Percentiles rank a stretch among this genome's conserved stretches.
Conservation (phyloP, 2,797 vertebrate species). For the Oreochromis mossambicus region DNA sequence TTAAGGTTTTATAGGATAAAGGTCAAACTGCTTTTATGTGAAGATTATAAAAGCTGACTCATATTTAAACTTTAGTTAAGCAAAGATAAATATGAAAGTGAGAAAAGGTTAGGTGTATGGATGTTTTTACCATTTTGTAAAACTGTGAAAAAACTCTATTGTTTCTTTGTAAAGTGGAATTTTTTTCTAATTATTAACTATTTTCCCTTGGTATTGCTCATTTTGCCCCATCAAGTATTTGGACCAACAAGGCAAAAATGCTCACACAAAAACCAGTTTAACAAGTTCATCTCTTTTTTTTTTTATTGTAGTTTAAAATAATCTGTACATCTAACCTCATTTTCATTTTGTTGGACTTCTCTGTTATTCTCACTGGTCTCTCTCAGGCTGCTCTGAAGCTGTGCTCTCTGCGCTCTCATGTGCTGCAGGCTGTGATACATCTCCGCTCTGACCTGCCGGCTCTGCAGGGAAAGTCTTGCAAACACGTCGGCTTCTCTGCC, state of each 20-base stretch:
- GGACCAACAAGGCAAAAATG: not conserved
- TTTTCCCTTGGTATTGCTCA: not conserved
- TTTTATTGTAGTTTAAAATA: not conserved
- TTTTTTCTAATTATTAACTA: not conserved
- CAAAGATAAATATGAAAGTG: not conserved
- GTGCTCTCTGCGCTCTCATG: slow-evolving; percentile 78
- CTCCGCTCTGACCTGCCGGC: slow-evolving; percentile 74
- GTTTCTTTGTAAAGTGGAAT: not conserved
- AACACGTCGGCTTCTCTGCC: slow-evolving; percentile 51
- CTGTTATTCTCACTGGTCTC: slow-evolving; percentile 55
- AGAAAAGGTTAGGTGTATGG: not conserved
- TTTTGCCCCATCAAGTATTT: not conserved
- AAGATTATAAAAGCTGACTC: not conserved
- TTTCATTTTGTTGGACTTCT: slow-evolving; percentile 11
- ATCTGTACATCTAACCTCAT: slow-evolving; percentile 22
- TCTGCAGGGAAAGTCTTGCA: slow-evolving; percentile 77
- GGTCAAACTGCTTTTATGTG: not conserved
- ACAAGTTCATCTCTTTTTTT: not conserved
- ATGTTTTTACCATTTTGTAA: not conserved
- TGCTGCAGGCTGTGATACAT: slow-evolving; percentile 79
- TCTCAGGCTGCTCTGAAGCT: slow-evolving; percentile 77
- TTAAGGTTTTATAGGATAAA: not conserved
- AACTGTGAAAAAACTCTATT: not conserved
- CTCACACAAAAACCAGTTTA: not conserved
- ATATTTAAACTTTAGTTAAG: not conserved